Evolutionary conservation across 2,888 invertebrate genomes (phyloP).

Genomic region (Cephus spinipes): DNA sequence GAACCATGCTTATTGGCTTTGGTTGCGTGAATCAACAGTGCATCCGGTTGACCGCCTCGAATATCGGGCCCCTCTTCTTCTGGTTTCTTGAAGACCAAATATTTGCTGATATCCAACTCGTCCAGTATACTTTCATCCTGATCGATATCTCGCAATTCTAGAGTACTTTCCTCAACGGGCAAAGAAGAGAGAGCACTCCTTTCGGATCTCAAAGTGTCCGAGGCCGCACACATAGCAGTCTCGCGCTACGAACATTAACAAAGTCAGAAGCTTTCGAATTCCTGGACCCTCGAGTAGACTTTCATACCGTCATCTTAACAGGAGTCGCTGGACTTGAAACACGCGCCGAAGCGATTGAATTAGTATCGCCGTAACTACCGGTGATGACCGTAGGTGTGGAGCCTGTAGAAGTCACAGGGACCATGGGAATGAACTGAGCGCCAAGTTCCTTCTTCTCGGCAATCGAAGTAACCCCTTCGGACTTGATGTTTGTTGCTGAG

Average conservation of each 20-base stretch:
- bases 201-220: slow-evolving; percentile 48
- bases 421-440: slow-evolving; percentile 42
- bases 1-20: slow-evolving; percentile 88
- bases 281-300: no score
- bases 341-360: neutral
- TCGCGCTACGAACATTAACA: no score
- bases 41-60: slow-evolving; percentile 93
- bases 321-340: no score
- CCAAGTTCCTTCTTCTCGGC: slow-evolving; percentile 49
- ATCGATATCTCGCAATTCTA: slow-evolving; percentile 49
- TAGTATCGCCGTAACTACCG: no score
- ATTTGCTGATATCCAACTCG: slow-evolving; percentile 83
- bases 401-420: no score
- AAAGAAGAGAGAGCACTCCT: slow-evolving; percentile 59
- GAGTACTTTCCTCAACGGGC: slow-evolving; percentile 59
- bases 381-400: no score
- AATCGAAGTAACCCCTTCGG: slow-evolving; percentile 37
- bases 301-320: no score
- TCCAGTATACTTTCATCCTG: slow-evolving; percentile 70
- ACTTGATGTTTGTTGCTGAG: slow-evolving; percentile 56
- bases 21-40: slow-evolving; percentile 95
- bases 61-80: slow-evolving; percentile 92
- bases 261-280: no score
- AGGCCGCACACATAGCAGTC: no score
- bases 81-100: slow-evolving; percentile 82